phyloP scores from a whole-genome alignment of 2,113 vertebrate species.

The Cephalopholis sonnerati region DNA sequence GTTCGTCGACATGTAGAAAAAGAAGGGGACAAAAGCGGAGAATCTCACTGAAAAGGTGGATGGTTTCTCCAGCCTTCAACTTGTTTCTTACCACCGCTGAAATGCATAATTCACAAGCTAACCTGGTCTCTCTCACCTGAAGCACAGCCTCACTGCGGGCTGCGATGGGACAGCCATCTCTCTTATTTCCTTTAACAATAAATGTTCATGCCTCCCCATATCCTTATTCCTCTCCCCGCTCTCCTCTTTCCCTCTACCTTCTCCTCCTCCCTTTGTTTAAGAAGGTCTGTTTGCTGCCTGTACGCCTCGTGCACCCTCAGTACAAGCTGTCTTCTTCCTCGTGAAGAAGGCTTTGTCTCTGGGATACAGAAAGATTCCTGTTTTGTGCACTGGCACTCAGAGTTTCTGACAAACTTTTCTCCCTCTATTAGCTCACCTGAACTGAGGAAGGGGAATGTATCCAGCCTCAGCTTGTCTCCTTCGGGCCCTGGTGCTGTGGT shows the following conservation, averaged over 20 bases:
- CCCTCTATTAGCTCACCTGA: slow-evolving; percentile 84
- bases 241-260: slow-evolving; percentile 22
- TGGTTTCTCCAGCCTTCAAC: slow-evolving; percentile 44
- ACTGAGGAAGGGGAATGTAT: slow-evolving; percentile 89
- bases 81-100: slow-evolving; percentile 42
- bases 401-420: slow-evolving; percentile 29
- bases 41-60: slow-evolving; percentile 16
- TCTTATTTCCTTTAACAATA: slow-evolving; percentile 81
- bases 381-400: background rate
- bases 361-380: slow-evolving; percentile 26
- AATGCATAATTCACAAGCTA: slow-evolving; percentile 72
- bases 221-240: slow-evolving; percentile 63
- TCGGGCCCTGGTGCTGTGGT: slow-evolving; percentile 84
- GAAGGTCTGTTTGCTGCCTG: slow-evolving; percentile 10
- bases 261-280: slow-evolving; percentile 52
- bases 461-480: slow-evolving; percentile 90
- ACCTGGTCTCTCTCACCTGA: slow-evolving; percentile 71
- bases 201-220: slow-evolving; percentile 69
- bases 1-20: background rate
- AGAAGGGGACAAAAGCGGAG: slow-evolving; percentile 27
- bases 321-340: slow-evolving; percentile 5
- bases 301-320: background rate
- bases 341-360: background rate
- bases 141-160: slow-evolving; percentile 58
- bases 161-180: slow-evolving; percentile 69